Evolutionary conservation across 2,888 invertebrate species (phyloP), one percentile per base, ranked within the genome.

Genomic region (Spodoptera exigua): DNA sequence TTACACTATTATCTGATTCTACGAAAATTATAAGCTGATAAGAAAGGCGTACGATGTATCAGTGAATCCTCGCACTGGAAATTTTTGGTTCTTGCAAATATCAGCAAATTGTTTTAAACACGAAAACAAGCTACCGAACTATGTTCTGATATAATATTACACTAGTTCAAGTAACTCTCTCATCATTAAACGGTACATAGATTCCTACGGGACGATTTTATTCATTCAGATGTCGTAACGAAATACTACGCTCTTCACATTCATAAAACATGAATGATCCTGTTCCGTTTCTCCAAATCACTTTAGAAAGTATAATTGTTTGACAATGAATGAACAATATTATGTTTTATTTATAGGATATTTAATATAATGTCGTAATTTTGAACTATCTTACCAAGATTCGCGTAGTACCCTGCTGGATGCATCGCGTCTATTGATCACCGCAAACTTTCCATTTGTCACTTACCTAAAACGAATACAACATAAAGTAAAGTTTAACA

Each of bases 331-430:
- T 32, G 11, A 44, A 27, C 27, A 27, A 27, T 5, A 27, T 1
- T 27, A 34, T 41, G 0, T 13, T 59, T 39, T 4, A 5, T 43
- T 37, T 49, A 37, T 45, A 40, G 1, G 12, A 10, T 37, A 37
- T 11, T 40, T 10, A 16, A 2, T 40, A 40, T 39, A 39, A 34
- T 17, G 49, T 45, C 51, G 64, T 65, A 66, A 75, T 66, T 68
- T 73, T 66, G 61, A 63, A 67, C 70, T 65, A 67, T 83, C 93
- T 93, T 93, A 94, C 94, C 94, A 65, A 94, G 90, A 78, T 94
- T 94, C 65, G 94, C 94, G 92, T 94, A 94, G 92, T 93, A 94
- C 81, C 94, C 94, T 67, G 93, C 92, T 77, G 94, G 94, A 86
- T 94, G 94, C 93, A 94, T 93, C 88, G 87, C 91, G 84, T 79